Percentiles rank a stretch among this genome's conserved stretches.
Conservation (phyloP, 1,140 invertebrate genomes). For the Lutraria rhynchaena region DNA sequence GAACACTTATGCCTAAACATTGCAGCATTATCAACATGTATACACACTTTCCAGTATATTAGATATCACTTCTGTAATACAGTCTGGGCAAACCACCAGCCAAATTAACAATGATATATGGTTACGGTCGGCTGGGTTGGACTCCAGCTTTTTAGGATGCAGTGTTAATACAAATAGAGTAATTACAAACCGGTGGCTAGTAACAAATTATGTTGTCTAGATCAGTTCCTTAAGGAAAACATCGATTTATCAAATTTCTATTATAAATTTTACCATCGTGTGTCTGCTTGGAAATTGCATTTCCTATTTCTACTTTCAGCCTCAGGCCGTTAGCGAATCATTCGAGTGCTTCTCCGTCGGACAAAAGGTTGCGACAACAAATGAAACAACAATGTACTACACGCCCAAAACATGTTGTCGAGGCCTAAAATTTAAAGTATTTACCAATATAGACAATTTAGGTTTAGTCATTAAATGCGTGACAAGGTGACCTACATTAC, state of each 20-base stretch:
- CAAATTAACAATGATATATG: no score
- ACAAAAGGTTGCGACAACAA: constrained; percentile 45
- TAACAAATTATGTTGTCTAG: neutral
- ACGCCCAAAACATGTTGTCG: constrained; percentile 41
- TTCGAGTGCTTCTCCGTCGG: constrained; percentile 8
- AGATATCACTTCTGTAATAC: no score
- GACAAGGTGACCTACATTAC: constrained; percentile 14
- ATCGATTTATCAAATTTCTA: neutral
- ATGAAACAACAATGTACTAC: constrained; percentile 26
- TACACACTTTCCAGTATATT: no score
- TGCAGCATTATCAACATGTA: no score
- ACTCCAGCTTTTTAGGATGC: no score
- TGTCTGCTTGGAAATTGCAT: neutral
- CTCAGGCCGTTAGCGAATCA: neutral
- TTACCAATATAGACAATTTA: constrained; percentile 11
- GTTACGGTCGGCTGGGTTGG: no score
- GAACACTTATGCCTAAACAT: no score
- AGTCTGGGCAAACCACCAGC: no score
- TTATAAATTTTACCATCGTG: neutral
- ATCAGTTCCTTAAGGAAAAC: neutral
- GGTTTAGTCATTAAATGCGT: constrained; percentile 54
- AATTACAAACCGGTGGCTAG: neutral
- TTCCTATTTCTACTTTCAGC: constrained; percentile 24
- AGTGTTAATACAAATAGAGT: neutral
- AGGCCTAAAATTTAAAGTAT: constrained; percentile 52